phyloP scores from a whole-genome alignment of 1,140 invertebrate species.

The Drosophila setifemur region DNA sequence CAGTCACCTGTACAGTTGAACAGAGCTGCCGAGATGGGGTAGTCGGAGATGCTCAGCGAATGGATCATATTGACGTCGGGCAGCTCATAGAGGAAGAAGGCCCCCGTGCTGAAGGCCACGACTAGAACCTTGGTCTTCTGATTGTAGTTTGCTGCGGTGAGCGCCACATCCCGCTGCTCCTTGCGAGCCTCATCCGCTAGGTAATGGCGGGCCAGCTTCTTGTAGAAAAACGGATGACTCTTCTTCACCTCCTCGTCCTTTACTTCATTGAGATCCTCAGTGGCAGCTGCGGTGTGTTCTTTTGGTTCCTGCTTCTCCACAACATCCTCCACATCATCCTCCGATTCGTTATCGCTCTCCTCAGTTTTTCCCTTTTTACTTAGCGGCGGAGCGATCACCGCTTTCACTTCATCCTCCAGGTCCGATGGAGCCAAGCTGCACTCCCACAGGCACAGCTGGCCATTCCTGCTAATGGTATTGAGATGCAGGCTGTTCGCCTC shows the following conservation, averaged over 20 bases:
- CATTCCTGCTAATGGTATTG: constrained; percentile 89
- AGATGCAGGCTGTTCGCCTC: constrained; percentile 92
- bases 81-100: constrained; percentile 95
- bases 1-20: constrained; percentile 96
- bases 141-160: constrained; percentile 93
- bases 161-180: constrained; percentile 84
- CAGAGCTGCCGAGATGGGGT: constrained; percentile 90
- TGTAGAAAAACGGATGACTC: constrained; percentile 86
- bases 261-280: constrained; percentile 77
- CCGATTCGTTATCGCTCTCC: constrained; percentile 82
- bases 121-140: constrained; percentile 90
- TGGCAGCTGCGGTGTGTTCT: constrained; percentile 82
- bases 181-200: constrained; percentile 88
- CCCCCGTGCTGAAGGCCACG: constrained; percentile 90
- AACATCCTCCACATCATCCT: constrained; percentile 86
- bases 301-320: constrained; percentile 83
- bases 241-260: constrained; percentile 69
- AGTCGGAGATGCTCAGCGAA: constrained; percentile 92
- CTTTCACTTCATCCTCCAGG: constrained; percentile 82
- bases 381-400: constrained; percentile 79
- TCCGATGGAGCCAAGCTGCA: constrained; percentile 86
- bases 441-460: constrained; percentile 93
- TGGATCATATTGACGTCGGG: constrained; percentile 96
- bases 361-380: constrained; percentile 13
- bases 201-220: constrained; percentile 88